A percentile compares a stretch with the other conserved stretches of the same genome.
Conservation (phyloP, 2,888 invertebrate species). For the Drosophila vallismaia region DNA sequence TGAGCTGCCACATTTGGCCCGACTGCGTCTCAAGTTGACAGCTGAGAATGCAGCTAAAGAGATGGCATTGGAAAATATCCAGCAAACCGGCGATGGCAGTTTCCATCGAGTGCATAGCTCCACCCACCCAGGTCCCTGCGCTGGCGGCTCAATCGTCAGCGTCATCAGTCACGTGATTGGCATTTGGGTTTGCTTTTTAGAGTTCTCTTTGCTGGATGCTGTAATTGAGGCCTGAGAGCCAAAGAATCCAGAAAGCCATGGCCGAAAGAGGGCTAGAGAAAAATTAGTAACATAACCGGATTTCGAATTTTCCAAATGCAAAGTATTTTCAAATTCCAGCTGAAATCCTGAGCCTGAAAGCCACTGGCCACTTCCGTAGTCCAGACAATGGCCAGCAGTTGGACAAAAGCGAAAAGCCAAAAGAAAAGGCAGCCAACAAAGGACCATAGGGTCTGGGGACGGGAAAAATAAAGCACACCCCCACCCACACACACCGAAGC, state of each 20-base stretch:
- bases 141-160: slow-evolving; percentile 69
- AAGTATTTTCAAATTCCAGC: slow-evolving; percentile 58
- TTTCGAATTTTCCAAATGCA: slow-evolving; percentile 65
- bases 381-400: slow-evolving; percentile 49
- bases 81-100: not conserved
- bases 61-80: slow-evolving; percentile 45
- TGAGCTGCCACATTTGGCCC: slow-evolving; percentile 61
- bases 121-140: slow-evolving; percentile 3
- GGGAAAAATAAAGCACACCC: slow-evolving; percentile 25
- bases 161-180: slow-evolving; percentile 73
- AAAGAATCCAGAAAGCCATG: slow-evolving; percentile 6
- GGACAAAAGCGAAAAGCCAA: slow-evolving; percentile 64
- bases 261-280: slow-evolving; percentile 2
- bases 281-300: slow-evolving; percentile 74
- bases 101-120: slow-evolving; percentile 1
- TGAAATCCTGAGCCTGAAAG: slow-evolving; percentile 18
- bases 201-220: slow-evolving; percentile 39
- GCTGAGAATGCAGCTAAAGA: slow-evolving; percentile 56
- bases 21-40: slow-evolving; percentile 68
- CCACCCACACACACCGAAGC: not conserved
- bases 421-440: slow-evolving; percentile 49
- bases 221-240: slow-evolving; percentile 64
- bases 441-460: slow-evolving; percentile 26
- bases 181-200: slow-evolving; percentile 60
- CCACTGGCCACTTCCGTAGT: slow-evolving; percentile 59